Evolutionary conservation across 2,888 invertebrate genomes (phyloP).

Genomic region (Mimas tiliae): DNA sequence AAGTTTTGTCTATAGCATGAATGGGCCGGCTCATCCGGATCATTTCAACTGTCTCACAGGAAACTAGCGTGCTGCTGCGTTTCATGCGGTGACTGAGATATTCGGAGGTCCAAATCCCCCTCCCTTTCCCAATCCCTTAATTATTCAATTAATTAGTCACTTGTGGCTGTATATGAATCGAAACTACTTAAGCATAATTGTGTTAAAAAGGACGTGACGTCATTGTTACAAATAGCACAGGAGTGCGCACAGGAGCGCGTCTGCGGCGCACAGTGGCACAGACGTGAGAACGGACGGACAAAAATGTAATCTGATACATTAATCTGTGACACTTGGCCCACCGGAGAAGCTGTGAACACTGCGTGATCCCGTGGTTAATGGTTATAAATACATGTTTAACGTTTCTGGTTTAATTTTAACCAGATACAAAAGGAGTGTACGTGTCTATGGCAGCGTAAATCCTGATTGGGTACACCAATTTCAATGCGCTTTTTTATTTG

Average conservation of each 20-base stretch:
- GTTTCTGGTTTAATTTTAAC: not conserved
- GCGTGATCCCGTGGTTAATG: not conserved
- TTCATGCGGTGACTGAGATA: too few species aligned
- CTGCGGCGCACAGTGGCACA: constrained; percentile 18
- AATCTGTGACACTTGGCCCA: constrained; percentile 31
- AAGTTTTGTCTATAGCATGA: too few species aligned
- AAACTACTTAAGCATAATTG: not conserved
- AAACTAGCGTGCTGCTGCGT: too few species aligned
- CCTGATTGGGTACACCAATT: too few species aligned
- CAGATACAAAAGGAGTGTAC: not conserved
- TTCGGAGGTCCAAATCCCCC: too few species aligned
- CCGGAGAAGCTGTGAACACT: constrained; percentile 17
- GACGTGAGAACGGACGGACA: not conserved
- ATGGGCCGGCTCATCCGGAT: too few species aligned
- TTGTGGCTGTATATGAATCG: too few species aligned
- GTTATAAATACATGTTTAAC: not conserved
- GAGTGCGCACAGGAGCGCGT: constrained; percentile 5
- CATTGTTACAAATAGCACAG: not conserved
- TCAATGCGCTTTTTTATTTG: too few species aligned
- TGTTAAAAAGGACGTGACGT: not conserved
- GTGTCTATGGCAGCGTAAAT: not conserved
- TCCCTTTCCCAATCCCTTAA: too few species aligned
- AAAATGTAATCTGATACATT: constrained; percentile 29
- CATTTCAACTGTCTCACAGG: too few species aligned
- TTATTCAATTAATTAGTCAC: too few species aligned